Base-by-base conservation (phyloP, 2,888 invertebrate genomes). In the Yponomeuta sedellus region DNA sequence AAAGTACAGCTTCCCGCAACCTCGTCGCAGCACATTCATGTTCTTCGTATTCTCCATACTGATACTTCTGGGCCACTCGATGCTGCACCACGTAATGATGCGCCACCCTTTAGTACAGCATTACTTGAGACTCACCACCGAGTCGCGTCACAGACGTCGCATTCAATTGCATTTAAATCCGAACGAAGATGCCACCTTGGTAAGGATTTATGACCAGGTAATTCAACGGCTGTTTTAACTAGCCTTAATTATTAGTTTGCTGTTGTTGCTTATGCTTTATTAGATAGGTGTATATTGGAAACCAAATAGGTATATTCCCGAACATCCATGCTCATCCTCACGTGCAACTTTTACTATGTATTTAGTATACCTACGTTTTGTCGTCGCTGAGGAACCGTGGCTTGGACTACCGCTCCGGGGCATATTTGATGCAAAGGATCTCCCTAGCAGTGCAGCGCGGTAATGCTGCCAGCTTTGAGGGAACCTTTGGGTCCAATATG, bases 31-130 rank as follows among this genome's bases (percentile, higher is more conserved):
- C 78, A 98, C 97, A 0, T 94, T 96, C 69, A 94, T 96, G 82
- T 98, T 98, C 88, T 98, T 98, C 85, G 91, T 94, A 57, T 92
- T 96, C 67, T 97, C 97, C 59, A 95, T 96, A 66, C 85, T 94
- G 58, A 94, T 96, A 39, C 94, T 98, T 22, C 91, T 94, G 25
- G 88, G 94, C 39, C 97, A 97, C 76, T 96, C 95, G 72, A 90
- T 95, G 71, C 87, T 97, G 70, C 97, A 97, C 77, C 93, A 95
- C 78, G 86, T 95, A 61, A 94, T 96, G 71, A 94, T 96, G 78
- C 93, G 94, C 68, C 95, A 96, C 57, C 95, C 96, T 11, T 95
- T 97, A 74, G 96, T 97, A 40, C 94, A 95, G 70, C 96, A 96
- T 79, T 97, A 97, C 77, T 92, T 97, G 77, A 94, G 92, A 25